Percentiles rank a stretch among this genome's conserved stretches.
phyloP scores from a whole-genome alignment of 2,888 invertebrate genomes.

The Phasia obesa region DNA sequence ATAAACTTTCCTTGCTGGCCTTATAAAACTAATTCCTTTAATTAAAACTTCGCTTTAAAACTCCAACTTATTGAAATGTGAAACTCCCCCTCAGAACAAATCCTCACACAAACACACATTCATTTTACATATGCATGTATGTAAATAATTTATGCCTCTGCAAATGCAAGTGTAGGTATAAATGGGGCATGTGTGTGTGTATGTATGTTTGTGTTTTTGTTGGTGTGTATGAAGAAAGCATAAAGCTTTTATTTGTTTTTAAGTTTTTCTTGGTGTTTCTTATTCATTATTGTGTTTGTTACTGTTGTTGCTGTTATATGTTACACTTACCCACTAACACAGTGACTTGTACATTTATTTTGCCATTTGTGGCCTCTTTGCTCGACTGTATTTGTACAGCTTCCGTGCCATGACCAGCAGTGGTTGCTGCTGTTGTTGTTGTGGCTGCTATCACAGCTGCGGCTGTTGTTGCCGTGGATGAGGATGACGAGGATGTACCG shows the following conservation, averaged over 20 bases:
- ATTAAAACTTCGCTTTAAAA: too few relatives aligned
- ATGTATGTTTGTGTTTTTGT: neutral
- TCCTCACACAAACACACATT: neutral
- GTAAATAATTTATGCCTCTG: slow-evolving; percentile 20
- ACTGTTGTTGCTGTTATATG: slow-evolving; percentile 24
- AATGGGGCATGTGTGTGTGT: too few relatives aligned
- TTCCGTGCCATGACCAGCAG: slow-evolving; percentile 74
- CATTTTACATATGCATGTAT: neutral
- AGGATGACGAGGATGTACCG: slow-evolving; percentile 66
- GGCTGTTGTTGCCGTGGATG: slow-evolving; percentile 79
- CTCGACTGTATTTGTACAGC: slow-evolving; percentile 82
- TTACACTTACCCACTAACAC: slow-evolving; percentile 87
- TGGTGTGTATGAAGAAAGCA: neutral
- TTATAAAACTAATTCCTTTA: too few relatives aligned
- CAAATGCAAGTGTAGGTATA: neutral
- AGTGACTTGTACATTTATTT: slow-evolving; percentile 94
- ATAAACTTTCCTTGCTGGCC: too few relatives aligned
- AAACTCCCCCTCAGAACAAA: slow-evolving; percentile 15
- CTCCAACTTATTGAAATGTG: too few relatives aligned
- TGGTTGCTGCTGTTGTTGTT: slow-evolving; percentile 63
- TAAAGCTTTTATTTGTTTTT: slow-evolving; percentile 45
- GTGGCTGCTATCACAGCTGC: slow-evolving; percentile 82
- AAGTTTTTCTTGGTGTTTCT: neutral
- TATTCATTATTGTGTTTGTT: slow-evolving; percentile 20
- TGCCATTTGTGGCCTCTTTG: slow-evolving; percentile 88